Percentiles rank a stretch among this genome's conserved stretches.
Evolutionary conservation across 2,797 vertebrate genomes (phyloP).

Genomic region (Syngnathus rostellatus): DNA sequence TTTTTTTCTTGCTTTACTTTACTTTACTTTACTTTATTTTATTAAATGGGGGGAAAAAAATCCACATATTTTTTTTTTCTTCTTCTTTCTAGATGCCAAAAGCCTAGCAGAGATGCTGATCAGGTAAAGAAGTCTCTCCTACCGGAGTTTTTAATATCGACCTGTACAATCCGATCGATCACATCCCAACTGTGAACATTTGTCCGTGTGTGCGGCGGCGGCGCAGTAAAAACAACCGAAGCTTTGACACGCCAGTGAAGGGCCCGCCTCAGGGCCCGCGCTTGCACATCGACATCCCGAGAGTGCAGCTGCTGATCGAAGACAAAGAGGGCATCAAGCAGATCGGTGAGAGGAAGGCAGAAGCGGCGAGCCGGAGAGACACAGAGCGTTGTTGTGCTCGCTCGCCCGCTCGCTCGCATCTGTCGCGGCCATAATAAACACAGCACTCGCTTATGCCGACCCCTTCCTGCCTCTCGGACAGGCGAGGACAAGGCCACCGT

Average conservation of each 20-base stretch:
- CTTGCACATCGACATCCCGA: constrained; percentile 95
- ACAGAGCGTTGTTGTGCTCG: constrained; percentile 11
- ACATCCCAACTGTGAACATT: constrained; percentile 18
- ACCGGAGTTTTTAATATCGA: background rate
- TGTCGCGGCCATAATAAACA: background rate
- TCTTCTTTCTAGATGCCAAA: constrained; percentile 81
- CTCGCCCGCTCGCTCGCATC: background rate
- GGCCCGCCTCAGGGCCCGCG: constrained; percentile 95
- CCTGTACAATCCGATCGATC: background rate
- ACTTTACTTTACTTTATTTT: too few species aligned
- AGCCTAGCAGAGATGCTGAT: constrained; percentile 98
- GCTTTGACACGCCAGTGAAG: constrained; percentile 97
- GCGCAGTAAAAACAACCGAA: constrained; percentile 96
- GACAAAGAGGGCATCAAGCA: constrained; percentile 99
- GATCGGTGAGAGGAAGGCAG: constrained; percentile 77
- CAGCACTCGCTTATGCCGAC: background rate
- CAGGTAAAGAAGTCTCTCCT: constrained; percentile 70
- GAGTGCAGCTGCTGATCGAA: constrained; percentile 96
- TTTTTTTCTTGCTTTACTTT: too few species aligned
- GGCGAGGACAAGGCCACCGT: constrained; percentile 98
- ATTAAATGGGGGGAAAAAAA: background rate
- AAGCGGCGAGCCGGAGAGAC: constrained; percentile 43
- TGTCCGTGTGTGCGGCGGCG: constrained; percentile 11
- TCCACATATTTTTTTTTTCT: background rate
- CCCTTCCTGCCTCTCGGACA: constrained; percentile 30